Evolutionary conservation across 2,888 invertebrate species (phyloP).

Genomic region (Peribatodes rhomboidaria): DNA sequence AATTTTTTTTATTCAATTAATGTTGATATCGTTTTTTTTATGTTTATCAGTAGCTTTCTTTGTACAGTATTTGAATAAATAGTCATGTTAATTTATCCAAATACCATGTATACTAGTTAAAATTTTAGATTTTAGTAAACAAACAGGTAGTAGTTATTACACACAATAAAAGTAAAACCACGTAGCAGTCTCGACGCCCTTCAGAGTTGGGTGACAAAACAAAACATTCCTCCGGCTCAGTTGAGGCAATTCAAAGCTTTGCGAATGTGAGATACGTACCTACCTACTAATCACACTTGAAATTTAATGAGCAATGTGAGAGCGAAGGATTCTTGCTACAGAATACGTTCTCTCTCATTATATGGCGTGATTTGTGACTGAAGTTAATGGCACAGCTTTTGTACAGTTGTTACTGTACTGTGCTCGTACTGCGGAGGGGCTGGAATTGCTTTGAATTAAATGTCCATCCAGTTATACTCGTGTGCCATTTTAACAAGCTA

Average conservation of each 20-base stretch:
- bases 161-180: constrained; percentile 8
- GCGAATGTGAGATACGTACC: constrained; percentile 23
- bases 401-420: constrained; percentile 25
- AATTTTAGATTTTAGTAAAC: background rate
- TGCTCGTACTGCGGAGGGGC: constrained; percentile 9
- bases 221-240: constrained; percentile 21
- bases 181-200: constrained; percentile 2
- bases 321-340: constrained; percentile 24
- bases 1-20: no score
- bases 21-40: no score
- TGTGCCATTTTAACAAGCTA: background rate
- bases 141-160: constrained; percentile 7
- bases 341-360: constrained; percentile 31
- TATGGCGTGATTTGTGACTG: constrained; percentile 37
- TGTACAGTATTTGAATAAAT: no score
- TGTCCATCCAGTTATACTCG: constrained; percentile 11
- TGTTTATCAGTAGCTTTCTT: no score
- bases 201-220: constrained; percentile 20
- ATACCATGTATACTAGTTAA: background rate
- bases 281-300: constrained; percentile 38
- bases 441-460: constrained; percentile 18
- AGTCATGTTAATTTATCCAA: no score
- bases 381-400: constrained; percentile 32
- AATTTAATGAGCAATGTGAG: constrained; percentile 40
- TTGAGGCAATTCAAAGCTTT: constrained; percentile 30